phyloP scores from a whole-genome alignment of 2,888 invertebrate genomes.

The Melitaea athalia region DNA sequence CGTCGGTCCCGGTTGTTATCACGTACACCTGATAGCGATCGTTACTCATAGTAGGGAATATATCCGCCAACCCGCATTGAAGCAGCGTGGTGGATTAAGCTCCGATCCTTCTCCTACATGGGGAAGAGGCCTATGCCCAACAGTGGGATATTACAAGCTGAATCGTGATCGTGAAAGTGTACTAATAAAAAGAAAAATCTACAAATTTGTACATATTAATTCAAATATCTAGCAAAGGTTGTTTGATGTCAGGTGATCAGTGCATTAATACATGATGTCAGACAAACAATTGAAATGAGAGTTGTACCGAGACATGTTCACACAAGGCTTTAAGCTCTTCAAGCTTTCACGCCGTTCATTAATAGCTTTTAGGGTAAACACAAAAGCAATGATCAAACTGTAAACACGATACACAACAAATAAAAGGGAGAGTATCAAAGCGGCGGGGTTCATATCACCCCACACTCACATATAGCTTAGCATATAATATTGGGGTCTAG shows the following conservation, averaged over 20 bases:
- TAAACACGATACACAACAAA: conserved; percentile 28
- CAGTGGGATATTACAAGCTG: too few species aligned
- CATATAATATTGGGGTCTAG: conserved; percentile 32
- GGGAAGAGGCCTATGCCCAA: too few species aligned
- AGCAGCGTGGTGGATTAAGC: too few species aligned
- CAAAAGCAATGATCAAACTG: conserved; percentile 22
- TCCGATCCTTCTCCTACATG: too few species aligned
- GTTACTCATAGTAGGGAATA: too few species aligned
- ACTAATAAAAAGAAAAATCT: too few species aligned
- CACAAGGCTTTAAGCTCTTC: conserved; percentile 1
- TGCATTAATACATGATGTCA: conserved; percentile 3
- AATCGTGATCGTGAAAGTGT: too few species aligned
- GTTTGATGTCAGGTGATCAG: background rate
- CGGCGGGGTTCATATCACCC: conserved; percentile 13
- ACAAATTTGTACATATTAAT: too few species aligned
- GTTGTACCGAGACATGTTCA: background rate
- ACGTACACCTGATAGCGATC: too few species aligned
- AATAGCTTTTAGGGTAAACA: conserved; percentile 22
- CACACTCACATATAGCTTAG: conserved; percentile 23
- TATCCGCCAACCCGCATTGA: too few species aligned
- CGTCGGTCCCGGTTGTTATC: too few species aligned
- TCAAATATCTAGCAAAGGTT: too few species aligned
- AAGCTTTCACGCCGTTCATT: conserved; percentile 3
- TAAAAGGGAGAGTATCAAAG: conserved; percentile 30
- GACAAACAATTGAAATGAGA: background rate